Evolutionary conservation across 1,140 invertebrate species (phyloP).

Genomic region (Drosophila kurseongensis): DNA sequence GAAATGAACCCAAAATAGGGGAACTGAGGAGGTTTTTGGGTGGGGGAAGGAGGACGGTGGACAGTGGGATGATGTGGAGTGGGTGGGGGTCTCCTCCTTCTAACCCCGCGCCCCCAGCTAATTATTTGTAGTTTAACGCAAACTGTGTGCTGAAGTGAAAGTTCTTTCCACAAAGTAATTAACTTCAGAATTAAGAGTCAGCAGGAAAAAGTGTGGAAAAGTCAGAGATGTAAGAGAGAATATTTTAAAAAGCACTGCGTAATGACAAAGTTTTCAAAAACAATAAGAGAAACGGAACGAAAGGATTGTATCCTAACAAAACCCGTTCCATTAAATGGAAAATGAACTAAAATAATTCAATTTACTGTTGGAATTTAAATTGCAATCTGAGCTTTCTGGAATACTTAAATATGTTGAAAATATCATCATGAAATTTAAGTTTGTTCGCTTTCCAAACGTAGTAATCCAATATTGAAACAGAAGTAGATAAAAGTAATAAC

Average conservation of each 20-base stretch:
- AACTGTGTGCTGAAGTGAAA: slow-evolving; percentile 15
- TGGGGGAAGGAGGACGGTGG: background rate
- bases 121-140: slow-evolving; percentile 19
- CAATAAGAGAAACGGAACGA: background rate
- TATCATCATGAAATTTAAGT: background rate
- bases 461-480: background rate
- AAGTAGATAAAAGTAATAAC: background rate
- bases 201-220: slow-evolving; percentile 13
- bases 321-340: background rate
- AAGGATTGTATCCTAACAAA: background rate
- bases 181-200: slow-evolving; percentile 12
- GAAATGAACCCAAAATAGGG: slow-evolving; percentile 12
- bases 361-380: background rate
- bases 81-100: slow-evolving; percentile 13
- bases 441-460: background rate
- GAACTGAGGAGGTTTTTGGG: background rate
- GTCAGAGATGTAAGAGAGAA: slow-evolving; percentile 1
- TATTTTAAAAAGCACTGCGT: slow-evolving; percentile 25
- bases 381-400: background rate
- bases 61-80: background rate
- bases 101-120: slow-evolving; percentile 7
- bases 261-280: slow-evolving; percentile 9
- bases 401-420: too few species aligned
- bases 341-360: too few species aligned
- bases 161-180: slow-evolving; percentile 24